These are phyloP conservation scores for Patiria miniata DNA, from an alignment of 35 echinoderm and acorn worm species.

Conservation along the genomic window DNA sequence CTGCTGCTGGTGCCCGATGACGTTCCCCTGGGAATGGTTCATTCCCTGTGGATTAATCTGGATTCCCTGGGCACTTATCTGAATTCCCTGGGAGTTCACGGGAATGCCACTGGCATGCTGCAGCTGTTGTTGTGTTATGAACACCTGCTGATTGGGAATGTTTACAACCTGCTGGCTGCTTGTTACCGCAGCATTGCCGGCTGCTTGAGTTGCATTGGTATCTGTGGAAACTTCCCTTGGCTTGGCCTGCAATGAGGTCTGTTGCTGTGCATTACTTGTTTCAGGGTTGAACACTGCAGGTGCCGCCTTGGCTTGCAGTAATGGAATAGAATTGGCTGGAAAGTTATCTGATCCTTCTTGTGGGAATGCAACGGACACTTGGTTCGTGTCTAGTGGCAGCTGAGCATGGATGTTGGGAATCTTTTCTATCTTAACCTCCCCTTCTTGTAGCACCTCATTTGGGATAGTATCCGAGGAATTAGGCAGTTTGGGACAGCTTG, in stretches of 20 bases:
- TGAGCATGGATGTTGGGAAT: slow-evolving; percentile 82
- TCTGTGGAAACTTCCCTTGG: not conserved
- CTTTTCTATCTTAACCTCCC: slow-evolving; percentile 90
- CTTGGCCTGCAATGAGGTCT: slow-evolving; percentile 31
- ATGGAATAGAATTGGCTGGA: slow-evolving; percentile 15
- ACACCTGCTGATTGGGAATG: slow-evolving; percentile 10
- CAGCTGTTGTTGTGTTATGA: slow-evolving; percentile 3
- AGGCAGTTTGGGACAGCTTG: slow-evolving; percentile 40
- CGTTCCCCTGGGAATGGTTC: too few species aligned
- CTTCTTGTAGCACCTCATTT: slow-evolving; percentile 52
- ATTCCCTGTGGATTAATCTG: not conserved
- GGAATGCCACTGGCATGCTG: not conserved
- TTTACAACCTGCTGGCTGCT: not conserved
- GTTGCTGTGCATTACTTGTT: slow-evolving; percentile 7
- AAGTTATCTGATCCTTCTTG: slow-evolving; percentile 9
- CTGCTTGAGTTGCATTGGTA: not conserved
- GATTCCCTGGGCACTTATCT: slow-evolving; percentile 12
- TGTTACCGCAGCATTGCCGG: not conserved
- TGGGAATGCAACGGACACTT: slow-evolving; percentile 24
- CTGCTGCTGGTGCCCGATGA: not conserved
- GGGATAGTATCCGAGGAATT: not conserved
- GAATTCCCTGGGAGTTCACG: not conserved
- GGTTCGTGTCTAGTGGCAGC: slow-evolving; percentile 40
- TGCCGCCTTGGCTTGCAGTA: slow-evolving; percentile 33
- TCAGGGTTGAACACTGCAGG: not conserved